Percentiles rank a stretch among this genome's conserved stretches.
phyloP scores from a whole-genome alignment of 1,140 invertebrate genomes.

The Penaeus chinensis region DNA sequence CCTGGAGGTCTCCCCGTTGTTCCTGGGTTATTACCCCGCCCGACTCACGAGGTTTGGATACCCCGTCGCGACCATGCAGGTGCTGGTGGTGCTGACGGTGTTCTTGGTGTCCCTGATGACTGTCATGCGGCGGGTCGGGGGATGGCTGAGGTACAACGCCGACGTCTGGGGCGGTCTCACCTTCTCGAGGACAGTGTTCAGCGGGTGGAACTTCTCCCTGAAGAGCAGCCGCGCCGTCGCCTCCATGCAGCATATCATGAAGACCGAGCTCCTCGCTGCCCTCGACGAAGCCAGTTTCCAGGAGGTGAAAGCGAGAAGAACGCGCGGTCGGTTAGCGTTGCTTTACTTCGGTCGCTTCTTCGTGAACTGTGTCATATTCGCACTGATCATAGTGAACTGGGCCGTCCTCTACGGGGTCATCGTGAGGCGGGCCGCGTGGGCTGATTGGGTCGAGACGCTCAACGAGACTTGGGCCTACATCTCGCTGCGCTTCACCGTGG shows the following conservation, averaged over 20 bases:
- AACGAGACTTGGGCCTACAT: not conserved
- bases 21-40: slow-evolving; percentile 39
- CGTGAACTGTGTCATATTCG: slow-evolving; percentile 9
- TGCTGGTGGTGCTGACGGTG: slow-evolving; percentile 11
- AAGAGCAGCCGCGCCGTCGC: not conserved
- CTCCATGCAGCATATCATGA: slow-evolving; percentile 19
- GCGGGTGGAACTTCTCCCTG: slow-evolving; percentile 31
- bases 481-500: slow-evolving; percentile 10
- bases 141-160: slow-evolving; percentile 48
- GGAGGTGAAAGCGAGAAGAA: not conserved
- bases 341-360: slow-evolving; percentile 14
- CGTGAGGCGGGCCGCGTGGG: not conserved
- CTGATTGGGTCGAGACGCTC: not conserved
- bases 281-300: slow-evolving; percentile 40
- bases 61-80: slow-evolving; percentile 7
- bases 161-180: slow-evolving; percentile 21
- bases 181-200: slow-evolving; percentile 41
- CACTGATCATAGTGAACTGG: not conserved
- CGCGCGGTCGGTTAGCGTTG: not conserved
- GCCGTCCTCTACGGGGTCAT: not conserved
- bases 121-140: slow-evolving; percentile 29
- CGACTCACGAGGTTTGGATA: not conserved
- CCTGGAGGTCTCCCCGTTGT: slow-evolving; percentile 32
- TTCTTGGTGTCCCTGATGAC: slow-evolving; percentile 32
- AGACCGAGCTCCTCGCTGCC: slow-evolving; percentile 35